Conservation (phyloP, 2,797 vertebrate genomes). For the Acomys russatus region DNA sequence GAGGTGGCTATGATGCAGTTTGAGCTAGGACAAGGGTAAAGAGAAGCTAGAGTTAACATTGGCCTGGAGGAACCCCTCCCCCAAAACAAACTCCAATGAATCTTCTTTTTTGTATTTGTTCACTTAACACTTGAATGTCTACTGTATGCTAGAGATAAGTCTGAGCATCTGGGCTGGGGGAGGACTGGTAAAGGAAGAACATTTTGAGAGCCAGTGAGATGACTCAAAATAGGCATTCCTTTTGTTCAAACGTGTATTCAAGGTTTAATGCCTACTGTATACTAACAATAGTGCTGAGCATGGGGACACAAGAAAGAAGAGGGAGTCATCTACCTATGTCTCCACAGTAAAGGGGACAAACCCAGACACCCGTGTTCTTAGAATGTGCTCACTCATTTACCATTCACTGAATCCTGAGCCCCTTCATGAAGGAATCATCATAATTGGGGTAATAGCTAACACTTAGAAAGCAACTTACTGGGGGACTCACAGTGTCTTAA, state of each 20-base stretch:
- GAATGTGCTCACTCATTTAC: conserved; percentile 55
- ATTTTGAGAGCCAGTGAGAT: conserved; percentile 35
- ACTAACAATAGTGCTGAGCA: conserved; percentile 68
- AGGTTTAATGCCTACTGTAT: conserved; percentile 64
- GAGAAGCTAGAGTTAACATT: conserved; percentile 48
- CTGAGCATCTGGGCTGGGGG: conserved; percentile 54
- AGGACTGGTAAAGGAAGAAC: conserved; percentile 58
- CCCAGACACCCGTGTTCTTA: conserved; percentile 51
- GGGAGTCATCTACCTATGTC: conserved; percentile 17
- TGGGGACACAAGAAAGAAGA: conserved; percentile 47
- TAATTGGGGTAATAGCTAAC: conserved; percentile 54
- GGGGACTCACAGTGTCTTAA: conserved; percentile 56
- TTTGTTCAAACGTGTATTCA: conserved; percentile 59
- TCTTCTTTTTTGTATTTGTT: conserved; percentile 44
- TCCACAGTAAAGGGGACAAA: conserved; percentile 58
- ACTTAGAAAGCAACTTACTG: conserved; percentile 49
- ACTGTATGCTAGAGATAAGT: conserved; percentile 59
- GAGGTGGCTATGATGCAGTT: conserved; percentile 56
- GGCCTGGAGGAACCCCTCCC: conserved; percentile 13
- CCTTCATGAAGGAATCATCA: conserved; percentile 44
- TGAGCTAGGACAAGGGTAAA: conserved; percentile 8
- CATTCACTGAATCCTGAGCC: conserved; percentile 32
- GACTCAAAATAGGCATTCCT: conserved; percentile 65
- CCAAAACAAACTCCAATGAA: conserved; percentile 44
- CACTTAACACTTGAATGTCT: conserved; percentile 47